Percentiles rank a stretch among this genome's conserved stretches.
Evolutionary conservation across 1,140 invertebrate species (phyloP).

Genomic region (Saccostrea echinata): DNA sequence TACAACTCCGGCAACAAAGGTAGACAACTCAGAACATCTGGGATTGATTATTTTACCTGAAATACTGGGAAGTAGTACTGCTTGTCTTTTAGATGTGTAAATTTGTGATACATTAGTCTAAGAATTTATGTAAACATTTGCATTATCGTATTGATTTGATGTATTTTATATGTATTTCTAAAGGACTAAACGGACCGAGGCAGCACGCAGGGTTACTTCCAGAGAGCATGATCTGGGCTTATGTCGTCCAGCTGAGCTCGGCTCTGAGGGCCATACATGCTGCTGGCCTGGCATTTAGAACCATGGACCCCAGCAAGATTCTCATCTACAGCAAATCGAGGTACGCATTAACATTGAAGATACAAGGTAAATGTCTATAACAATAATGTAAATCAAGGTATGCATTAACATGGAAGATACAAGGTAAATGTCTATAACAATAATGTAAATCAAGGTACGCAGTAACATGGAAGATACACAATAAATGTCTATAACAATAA

Average conservation of each 20-base stretch:
- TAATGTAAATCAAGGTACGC: too few relatives aligned
- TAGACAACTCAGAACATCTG: slow-evolving; percentile 18
- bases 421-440: too few relatives aligned
- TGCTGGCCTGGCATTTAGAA: slow-evolving; percentile 85
- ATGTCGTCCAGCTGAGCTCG: slow-evolving; percentile 97
- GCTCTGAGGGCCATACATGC: slow-evolving; percentile 94
- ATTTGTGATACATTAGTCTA: too few relatives aligned
- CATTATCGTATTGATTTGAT: background rate
- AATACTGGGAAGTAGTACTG: too few relatives aligned
- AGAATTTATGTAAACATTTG: background rate
- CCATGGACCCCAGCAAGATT: slow-evolving; percentile 95
- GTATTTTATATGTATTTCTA: background rate
- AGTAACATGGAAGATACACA: too few relatives aligned
- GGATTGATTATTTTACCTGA: background rate
- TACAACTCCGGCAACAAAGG: slow-evolving; percentile 68
- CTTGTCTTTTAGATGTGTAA: too few relatives aligned
- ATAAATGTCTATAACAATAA: too few relatives aligned
- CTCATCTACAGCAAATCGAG: slow-evolving; percentile 85
- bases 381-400: too few relatives aligned
- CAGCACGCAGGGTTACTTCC: slow-evolving; percentile 85
- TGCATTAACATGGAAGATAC: too few relatives aligned
- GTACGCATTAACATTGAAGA: slow-evolving; percentile 33
- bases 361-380: too few relatives aligned
- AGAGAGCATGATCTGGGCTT: slow-evolving; percentile 96
- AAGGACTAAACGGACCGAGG: slow-evolving; percentile 62